Base-by-base conservation (phyloP, 2,113 vertebrate species). In the Bungarus multicinctus region DNA sequence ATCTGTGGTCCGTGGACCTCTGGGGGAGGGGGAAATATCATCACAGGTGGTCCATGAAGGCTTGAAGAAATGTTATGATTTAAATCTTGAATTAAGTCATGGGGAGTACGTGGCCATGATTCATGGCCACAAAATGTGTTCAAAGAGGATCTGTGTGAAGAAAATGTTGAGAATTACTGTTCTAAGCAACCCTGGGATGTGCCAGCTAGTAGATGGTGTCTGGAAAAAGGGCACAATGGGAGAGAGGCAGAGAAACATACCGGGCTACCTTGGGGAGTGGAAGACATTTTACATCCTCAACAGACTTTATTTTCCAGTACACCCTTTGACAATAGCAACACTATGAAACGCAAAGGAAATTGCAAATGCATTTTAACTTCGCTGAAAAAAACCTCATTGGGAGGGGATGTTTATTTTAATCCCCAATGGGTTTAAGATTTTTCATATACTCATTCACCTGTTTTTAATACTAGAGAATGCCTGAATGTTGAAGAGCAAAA, bases 391-490 rank as follows among this genome's bases (percentile, higher is more conserved):
- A 93, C 18, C 1, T 89, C 92, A 87, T 94, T 91, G 89, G 94
- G 91, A 86, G 91, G 93, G 93, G 30, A 43, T 94, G n/a, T 89
- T 95, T 96, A 94, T 81, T 93, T 93, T 53, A 95, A 94, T 94
- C 95, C 95, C 95, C 92, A 54, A 1, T 60, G 91, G 90, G 57
- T 23, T 94, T 96, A 92, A 93, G 85, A 90, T 95, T 96, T 95
- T 96, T 95, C 88, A 50, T 94, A 94, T 95, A 96, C 93, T 94
- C 94, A 96, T 52, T 96, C 95, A 95, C 95, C 96, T 97, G 93
- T 96, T 96, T 88, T 96, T 93, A 95, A 96, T 96, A 94, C 90
- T 95, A 96, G 92, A 91, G 93, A 96, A 92, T 95, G 91, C 93
- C 85, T 97, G 95, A 95, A 96, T 91, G 95, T n/a, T 94, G 94